phyloP scores from a whole-genome alignment of 2,113 vertebrate genomes.

The Vidua macroura region DNA sequence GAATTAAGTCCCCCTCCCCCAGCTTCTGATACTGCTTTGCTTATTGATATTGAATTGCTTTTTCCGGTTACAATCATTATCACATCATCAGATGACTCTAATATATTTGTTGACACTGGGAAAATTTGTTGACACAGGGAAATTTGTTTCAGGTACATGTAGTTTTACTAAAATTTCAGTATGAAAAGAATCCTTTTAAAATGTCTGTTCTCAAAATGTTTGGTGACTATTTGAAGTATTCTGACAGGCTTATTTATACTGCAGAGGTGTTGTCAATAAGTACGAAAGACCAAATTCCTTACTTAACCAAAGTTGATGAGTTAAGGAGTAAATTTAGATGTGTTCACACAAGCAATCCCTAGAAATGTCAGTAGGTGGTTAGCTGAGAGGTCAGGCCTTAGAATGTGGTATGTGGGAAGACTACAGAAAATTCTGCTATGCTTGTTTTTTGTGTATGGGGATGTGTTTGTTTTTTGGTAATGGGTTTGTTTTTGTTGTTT shows the following conservation, averaged over 20 bases:
- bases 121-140: background rate
- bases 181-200: background rate
- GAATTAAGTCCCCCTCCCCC: background rate
- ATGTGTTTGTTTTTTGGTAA: background rate
- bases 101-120: background rate
- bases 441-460: background rate
- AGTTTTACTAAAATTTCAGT: background rate
- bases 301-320: background rate
- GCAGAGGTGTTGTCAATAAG: background rate
- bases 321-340: conserved; percentile 29
- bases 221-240: background rate
- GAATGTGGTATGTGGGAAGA: background rate
- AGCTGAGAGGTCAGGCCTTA: background rate
- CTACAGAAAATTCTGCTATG: background rate
- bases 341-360: background rate
- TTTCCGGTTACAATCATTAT: conserved; percentile 4
- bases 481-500: background rate
- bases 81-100: background rate
- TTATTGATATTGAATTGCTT: background rate
- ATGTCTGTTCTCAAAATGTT: background rate
- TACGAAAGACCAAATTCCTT: background rate
- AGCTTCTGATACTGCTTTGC: background rate
- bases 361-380: background rate
- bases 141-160: background rate
- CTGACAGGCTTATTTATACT: background rate